Evolutionary conservation across 1,140 invertebrate genomes (phyloP), one percentile per base, ranked within the genome.

Genomic region (Macrosteles quadrilineatus): DNA sequence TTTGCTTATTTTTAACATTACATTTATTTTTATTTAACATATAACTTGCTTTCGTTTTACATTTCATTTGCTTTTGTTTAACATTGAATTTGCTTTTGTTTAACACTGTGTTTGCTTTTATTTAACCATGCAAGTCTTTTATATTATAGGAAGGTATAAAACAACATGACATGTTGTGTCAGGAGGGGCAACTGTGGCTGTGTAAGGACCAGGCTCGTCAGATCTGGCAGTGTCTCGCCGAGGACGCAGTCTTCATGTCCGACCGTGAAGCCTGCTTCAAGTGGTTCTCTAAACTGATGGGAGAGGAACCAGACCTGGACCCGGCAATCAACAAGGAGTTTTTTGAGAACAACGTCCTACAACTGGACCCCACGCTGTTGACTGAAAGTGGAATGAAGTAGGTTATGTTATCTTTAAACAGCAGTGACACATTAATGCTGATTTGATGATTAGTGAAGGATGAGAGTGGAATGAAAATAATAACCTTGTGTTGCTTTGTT

Each of bases 211-310:
- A 98, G 85, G 96, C 96, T 1, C 95, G 96, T 80, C 93, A 97
- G 85, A 97, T 99, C 73, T 99, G 97, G 97, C 89, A 95, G 74
- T 97, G 95, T 81, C 83, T 99, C 55, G 95, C 96, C 14, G 95
- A 98, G 80, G 91, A 91, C 77, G 94, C 95, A 6, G 94, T 96
- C 1, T 97, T 96, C 80, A 82, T 90, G 1, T 90, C 90, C 1
- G 97, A 99, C 81, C 86, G 96, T 47, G 97, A 99, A 81, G 93
- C 95, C 2, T 98, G 97, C 82, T 99, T 98, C 82, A 95, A 96
- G 76, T 98, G 97, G 97, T 98, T 98, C 83, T 95, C 95, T n/a
- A 96, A 98, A 83, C 82, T 98, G 63, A 98, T 98, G 96, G 95
- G 95, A 2, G 96, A 98, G 75, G 96, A 98, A 78, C 96, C 96